Conservation (phyloP, 2,888 invertebrate genomes). For the Ryuthela nishihirai region DNA sequence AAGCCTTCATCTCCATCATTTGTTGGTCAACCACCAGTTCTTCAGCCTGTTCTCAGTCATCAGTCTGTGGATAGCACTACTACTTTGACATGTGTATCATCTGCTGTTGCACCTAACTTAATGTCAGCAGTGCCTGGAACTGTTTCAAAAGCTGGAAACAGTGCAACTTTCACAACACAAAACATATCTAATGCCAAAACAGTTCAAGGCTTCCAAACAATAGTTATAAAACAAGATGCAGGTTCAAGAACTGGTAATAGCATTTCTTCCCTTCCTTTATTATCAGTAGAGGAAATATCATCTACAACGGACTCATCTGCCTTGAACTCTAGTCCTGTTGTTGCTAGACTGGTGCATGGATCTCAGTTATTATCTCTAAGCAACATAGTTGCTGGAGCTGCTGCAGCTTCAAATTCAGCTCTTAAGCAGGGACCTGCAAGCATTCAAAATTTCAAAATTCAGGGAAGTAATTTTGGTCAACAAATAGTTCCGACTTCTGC, state of each 20-base stretch:
- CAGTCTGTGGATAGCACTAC: conserved; percentile 7
- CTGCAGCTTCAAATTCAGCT: conserved; percentile 8
- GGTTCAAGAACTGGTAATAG: conserved; percentile 25
- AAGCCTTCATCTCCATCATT: conserved; percentile 38
- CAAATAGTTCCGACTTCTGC: conserved; percentile 28
- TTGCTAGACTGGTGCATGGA: conserved; percentile 34
- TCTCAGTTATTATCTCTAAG: conserved; percentile 34
- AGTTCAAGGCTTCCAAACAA: conserved; percentile 35
- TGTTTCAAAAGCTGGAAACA: conserved; percentile 24
- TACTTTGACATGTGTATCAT: conserved; percentile 8
- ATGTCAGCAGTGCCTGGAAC: conserved; percentile 13
- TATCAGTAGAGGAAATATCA: conserved; percentile 24
- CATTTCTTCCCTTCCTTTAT: conserved; percentile 27
- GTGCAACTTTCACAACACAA: conserved; percentile 7
- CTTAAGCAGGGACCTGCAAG: conserved; percentile 21
- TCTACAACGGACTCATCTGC: conserved; percentile 19
- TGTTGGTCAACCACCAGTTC: conserved; percentile 36
- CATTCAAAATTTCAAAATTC: conserved; percentile 30
- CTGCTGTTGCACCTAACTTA: conserved; percentile 15
- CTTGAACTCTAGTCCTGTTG: conserved; percentile 30
- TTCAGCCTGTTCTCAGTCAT: conserved; percentile 34
- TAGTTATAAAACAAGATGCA: conserved; percentile 38
- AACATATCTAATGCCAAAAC: conserved; percentile 7
- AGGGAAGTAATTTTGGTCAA: conserved; percentile 32
- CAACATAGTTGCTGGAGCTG: conserved; percentile 21